phyloP scores from a whole-genome alignment of 2,113 vertebrate genomes.

The Elaphurus davidianus region DNA sequence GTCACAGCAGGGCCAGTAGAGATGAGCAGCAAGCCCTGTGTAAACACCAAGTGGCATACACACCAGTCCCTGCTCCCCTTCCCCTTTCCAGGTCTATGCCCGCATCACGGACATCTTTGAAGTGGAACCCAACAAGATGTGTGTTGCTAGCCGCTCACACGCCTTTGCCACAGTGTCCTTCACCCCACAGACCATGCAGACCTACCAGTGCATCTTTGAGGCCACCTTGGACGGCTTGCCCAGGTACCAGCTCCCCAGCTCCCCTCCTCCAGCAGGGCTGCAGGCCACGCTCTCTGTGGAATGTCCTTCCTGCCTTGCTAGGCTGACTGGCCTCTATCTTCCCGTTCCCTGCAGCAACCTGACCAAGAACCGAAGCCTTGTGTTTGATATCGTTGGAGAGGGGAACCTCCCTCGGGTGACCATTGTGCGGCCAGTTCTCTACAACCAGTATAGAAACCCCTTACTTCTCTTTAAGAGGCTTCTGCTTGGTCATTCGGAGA shows the following conservation, averaged over 20 bases:
- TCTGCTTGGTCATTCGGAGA: conserved; percentile 78
- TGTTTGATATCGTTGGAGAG: conserved; percentile 87
- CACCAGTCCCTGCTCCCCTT: neutral
- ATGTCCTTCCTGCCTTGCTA: neutral
- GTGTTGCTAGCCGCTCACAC: conserved; percentile 82
- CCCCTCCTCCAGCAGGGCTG: neutral
- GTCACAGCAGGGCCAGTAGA: neutral
- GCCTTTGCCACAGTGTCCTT: conserved; percentile 86
- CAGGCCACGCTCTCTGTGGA: neutral
- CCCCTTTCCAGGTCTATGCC: conserved; percentile 65
- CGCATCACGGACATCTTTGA: conserved; percentile 82
- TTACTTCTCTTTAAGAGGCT: conserved; percentile 87
- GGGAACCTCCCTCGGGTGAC: conserved; percentile 87
- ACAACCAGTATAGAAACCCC: conserved; percentile 78
- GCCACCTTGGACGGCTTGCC: conserved; percentile 80
- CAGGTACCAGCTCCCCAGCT: conserved; percentile 78
- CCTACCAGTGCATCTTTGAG: conserved; percentile 87
- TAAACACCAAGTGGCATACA: neutral
- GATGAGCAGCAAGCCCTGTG: neutral
- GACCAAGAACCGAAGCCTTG: conserved; percentile 74
- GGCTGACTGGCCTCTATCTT: neutral
- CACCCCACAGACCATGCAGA: conserved; percentile 84
- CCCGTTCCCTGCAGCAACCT: conserved; percentile 64
- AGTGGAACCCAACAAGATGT: conserved; percentile 81
- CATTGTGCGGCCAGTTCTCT: conserved; percentile 82